Evolutionary conservation across 1,140 invertebrate species (phyloP).

Genomic region (Argopecten irradians): DNA sequence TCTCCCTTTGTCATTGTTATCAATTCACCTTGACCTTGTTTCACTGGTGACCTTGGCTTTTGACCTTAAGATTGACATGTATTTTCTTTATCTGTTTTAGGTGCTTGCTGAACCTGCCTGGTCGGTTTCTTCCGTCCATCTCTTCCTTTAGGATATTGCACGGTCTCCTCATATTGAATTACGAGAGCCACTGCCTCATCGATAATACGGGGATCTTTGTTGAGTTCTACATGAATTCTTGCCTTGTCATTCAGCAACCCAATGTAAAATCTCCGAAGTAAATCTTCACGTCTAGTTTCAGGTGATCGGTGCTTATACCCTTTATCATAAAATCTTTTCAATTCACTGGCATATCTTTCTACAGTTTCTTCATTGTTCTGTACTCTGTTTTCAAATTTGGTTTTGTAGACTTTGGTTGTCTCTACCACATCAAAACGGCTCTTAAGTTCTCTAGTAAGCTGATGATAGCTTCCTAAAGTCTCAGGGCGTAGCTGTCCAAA

Average conservation of each 20-base stretch:
- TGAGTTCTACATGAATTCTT: conserved; percentile 33
- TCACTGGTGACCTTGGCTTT: neutral
- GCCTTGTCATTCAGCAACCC: conserved; percentile 31
- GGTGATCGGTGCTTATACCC: conserved; percentile 28
- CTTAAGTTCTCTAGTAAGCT: conserved; percentile 41
- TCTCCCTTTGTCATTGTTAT: neutral
- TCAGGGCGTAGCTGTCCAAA: conserved; percentile 40
- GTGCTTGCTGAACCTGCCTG: neutral
- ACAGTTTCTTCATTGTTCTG: conserved; percentile 37
- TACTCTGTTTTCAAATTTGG: conserved; percentile 43
- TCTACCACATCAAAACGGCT: conserved; percentile 46
- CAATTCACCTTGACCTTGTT: neutral
- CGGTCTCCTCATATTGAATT: neutral
- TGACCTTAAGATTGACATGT: neutral
- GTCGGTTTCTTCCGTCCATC: neutral
- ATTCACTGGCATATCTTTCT: conserved; percentile 47
- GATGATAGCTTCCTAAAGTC: conserved; percentile 27
- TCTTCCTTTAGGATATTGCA: neutral
- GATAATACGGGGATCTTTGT: conserved; percentile 36
- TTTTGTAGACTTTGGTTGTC: conserved; percentile 36
- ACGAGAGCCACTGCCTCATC: conserved; percentile 32
- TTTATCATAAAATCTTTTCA: conserved; percentile 44
- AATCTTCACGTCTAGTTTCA: conserved; percentile 41
- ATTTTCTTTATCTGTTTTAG: neutral
- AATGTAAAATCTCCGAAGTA: conserved; percentile 37